Evolutionary conservation across 2,113 vertebrate genomes (phyloP).

Genomic region (Oryzias javanicus): DNA sequence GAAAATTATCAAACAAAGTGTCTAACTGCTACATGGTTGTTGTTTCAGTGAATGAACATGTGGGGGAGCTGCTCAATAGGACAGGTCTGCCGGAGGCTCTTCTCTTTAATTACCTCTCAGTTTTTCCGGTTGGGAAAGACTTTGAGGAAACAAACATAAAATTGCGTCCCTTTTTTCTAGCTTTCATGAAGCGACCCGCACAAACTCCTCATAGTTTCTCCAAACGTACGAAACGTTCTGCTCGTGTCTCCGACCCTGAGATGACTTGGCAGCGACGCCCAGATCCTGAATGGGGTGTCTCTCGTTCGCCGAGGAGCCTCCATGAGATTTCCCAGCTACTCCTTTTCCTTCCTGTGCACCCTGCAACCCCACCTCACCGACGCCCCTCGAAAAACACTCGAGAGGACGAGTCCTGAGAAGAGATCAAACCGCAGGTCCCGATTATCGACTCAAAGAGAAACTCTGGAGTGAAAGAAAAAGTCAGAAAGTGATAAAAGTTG

Average conservation of each 20-base stretch:
- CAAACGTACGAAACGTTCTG: not conserved
- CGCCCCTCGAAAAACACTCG: conserved; percentile 39
- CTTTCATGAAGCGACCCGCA: not conserved
- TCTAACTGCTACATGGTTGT: not conserved
- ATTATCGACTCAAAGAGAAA: conserved; percentile 2
- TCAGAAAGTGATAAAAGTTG: conserved; percentile 1
- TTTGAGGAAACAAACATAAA: conserved; percentile 41
- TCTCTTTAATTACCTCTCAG: conserved; percentile 2
- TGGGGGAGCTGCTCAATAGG: conserved; percentile 6
- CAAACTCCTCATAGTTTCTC: not conserved
- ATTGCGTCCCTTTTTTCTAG: conserved; percentile 12
- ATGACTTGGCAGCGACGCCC: conserved; percentile 56
- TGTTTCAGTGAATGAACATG: not conserved
- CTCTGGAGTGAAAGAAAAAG: conserved; percentile 1
- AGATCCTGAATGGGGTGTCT: conserved; percentile 55
- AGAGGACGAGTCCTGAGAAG: conserved; percentile 45
- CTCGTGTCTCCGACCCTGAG: conserved; percentile 48
- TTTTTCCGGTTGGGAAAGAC: conserved; percentile 39
- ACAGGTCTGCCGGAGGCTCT: not conserved
- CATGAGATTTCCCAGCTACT: conserved; percentile 68
- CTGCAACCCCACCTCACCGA: conserved; percentile 47
- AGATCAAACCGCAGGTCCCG: not conserved
- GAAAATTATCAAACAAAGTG: no score
- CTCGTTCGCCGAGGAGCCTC: conserved; percentile 55
- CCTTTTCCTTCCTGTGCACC: conserved; percentile 70